Conservation (phyloP, 1,140 invertebrate genomes). For the Brachionus rotundiformis region DNA sequence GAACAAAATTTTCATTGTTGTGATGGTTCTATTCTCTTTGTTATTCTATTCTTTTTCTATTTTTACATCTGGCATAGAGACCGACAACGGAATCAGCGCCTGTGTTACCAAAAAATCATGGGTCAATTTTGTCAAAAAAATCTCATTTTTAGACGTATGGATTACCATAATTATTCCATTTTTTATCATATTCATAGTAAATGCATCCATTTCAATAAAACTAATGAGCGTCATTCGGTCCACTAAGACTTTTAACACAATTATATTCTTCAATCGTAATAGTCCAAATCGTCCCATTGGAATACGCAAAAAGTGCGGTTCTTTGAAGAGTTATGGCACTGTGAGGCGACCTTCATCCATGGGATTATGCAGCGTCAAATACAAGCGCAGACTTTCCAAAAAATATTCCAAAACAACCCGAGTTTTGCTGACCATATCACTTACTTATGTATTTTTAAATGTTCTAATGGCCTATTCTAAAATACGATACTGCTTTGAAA, state of each 20-base stretch:
- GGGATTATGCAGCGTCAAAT: neutral
- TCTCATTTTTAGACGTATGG: slow-evolving; percentile 4
- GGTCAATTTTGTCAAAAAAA: slow-evolving; percentile 18
- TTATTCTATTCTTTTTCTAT: slow-evolving; percentile 33
- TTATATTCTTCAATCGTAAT: slow-evolving; percentile 24
- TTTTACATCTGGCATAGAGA: slow-evolving; percentile 21
- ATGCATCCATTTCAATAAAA: slow-evolving; percentile 4
- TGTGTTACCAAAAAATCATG: neutral
- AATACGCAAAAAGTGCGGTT: neutral
- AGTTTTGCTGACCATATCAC: slow-evolving; percentile 8
- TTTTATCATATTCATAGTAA: slow-evolving; percentile 1
- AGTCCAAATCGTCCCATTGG: neutral
- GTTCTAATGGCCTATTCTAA: slow-evolving; percentile 21
- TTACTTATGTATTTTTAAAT: slow-evolving; percentile 1
- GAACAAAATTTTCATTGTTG: slow-evolving; percentile 34
- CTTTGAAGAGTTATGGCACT: neutral
- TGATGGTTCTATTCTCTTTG: neutral
- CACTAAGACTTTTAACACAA: slow-evolving; percentile 17
- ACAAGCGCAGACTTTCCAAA: slow-evolving; percentile 8
- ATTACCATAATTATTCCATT: slow-evolving; percentile 35
- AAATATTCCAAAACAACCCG: slow-evolving; percentile 36
- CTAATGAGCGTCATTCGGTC: neutral
- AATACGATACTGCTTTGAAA: neutral
- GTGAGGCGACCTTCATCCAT: neutral
- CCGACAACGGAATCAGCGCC: neutral